phyloP scores from a whole-genome alignment of 2,113 vertebrate genomes.

The Hystrix brachyura region DNA sequence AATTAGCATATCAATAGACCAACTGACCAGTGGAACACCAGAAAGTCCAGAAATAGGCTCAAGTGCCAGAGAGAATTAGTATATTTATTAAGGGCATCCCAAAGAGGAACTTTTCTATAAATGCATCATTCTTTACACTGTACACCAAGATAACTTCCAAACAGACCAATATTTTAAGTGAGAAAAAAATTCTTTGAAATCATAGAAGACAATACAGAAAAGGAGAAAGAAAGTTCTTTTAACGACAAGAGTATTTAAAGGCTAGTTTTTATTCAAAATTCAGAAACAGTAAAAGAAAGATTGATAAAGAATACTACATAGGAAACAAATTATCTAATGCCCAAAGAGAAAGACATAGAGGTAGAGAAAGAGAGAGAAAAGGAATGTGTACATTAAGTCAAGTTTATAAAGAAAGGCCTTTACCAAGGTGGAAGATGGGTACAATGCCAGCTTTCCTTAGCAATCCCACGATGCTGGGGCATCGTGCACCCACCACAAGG shows the following conservation, averaged over 20 bases:
- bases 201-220: conserved; percentile 21
- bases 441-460: background rate
- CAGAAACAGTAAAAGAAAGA: conserved; percentile 25
- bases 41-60: background rate
- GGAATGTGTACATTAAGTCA: background rate
- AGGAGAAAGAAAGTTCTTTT: background rate
- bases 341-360: background rate
- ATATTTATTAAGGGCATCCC: background rate
- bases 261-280: conserved; percentile 34
- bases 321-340: background rate
- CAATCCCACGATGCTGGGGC: background rate
- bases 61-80: background rate
- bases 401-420: background rate
- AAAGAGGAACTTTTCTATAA: background rate
- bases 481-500: background rate
- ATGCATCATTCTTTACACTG: background rate
- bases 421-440: background rate
- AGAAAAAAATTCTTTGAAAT: background rate
- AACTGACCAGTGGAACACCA: background rate
- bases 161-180: background rate
- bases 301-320: background rate
- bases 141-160: background rate
- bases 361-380: background rate
- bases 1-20: background rate
- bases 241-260: background rate